phyloP scores from a whole-genome alignment of 2,797 vertebrate genomes.

The Hapalemur alaotrensis region DNA sequence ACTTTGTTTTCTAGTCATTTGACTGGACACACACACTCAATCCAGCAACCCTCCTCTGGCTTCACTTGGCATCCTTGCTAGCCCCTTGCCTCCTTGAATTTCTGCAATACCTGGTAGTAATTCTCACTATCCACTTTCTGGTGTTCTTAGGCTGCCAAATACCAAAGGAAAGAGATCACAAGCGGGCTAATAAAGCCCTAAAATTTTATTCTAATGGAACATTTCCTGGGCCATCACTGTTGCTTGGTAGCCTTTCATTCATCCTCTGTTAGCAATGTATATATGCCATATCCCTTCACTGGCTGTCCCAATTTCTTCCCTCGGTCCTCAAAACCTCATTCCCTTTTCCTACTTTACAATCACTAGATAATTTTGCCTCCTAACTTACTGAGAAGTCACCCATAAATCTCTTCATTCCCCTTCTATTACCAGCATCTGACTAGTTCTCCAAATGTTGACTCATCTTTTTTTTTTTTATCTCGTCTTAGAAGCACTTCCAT shows the following conservation, averaged over 20 bases:
- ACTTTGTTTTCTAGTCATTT: not conserved
- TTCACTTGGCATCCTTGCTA: not conserved
- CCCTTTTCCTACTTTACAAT: not conserved
- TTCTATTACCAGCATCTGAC: not conserved
- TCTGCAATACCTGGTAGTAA: not conserved
- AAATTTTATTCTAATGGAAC: not conserved
- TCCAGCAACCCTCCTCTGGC: not conserved
- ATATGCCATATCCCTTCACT: not conserved
- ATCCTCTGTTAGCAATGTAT: not conserved
- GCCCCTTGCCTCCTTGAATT: not conserved
- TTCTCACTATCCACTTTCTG: not conserved
- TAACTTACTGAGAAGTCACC: not conserved
- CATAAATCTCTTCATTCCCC: not conserved
- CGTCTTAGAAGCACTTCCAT: not conserved
- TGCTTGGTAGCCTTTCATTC: not conserved
- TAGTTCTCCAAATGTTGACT: not conserved
- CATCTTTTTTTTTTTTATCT: not conserved
- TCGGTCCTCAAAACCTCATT: not conserved
- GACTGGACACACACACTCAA: not conserved
- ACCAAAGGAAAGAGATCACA: not conserved
- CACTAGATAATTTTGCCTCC: not conserved
- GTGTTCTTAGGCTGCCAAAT: not conserved
- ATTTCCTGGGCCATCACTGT: not conserved
- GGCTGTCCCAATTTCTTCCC: not conserved
- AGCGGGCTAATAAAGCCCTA: not conserved